Conservation (phyloP, 2,888 invertebrate genomes). For the Brenthis ino region DNA sequence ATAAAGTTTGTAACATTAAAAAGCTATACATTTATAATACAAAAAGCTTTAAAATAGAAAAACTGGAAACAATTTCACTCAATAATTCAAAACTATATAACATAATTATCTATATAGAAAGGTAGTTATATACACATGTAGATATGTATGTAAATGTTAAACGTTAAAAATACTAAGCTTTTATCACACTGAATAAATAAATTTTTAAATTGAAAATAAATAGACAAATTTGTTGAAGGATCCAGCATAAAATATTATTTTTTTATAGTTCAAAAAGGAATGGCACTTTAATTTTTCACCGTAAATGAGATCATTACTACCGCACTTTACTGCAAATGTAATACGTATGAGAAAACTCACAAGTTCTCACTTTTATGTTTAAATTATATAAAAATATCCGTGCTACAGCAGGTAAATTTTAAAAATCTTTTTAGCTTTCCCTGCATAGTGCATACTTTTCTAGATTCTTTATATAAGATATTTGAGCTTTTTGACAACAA, state of each 20-base stretch:
- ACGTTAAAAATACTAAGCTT: neutral
- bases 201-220: neutral
- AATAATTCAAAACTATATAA: too few relatives aligned
- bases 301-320: constrained; percentile 37
- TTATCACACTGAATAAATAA: too few relatives aligned
- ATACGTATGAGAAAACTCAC: constrained; percentile 28
- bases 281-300: constrained; percentile 19
- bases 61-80: too few relatives aligned
- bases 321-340: constrained; percentile 29
- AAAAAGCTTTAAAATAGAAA: too few relatives aligned
- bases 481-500: too few relatives aligned
- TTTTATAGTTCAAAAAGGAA: constrained; percentile 7
- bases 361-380: constrained; percentile 13
- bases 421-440: neutral
- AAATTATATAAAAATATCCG: constrained; percentile 15
- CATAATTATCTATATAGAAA: too few relatives aligned
- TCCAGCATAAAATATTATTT: neutral
- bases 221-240: constrained; percentile 3
- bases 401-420: neutral
- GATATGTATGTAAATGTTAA: too few relatives aligned
- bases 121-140: too few relatives aligned
- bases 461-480: too few relatives aligned
- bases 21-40: too few relatives aligned
- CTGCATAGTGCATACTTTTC: too few relatives aligned
- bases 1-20: too few relatives aligned